Evolutionary conservation across 2,113 vertebrate species (phyloP).

Genomic region (Tragulus kanchil): DNA sequence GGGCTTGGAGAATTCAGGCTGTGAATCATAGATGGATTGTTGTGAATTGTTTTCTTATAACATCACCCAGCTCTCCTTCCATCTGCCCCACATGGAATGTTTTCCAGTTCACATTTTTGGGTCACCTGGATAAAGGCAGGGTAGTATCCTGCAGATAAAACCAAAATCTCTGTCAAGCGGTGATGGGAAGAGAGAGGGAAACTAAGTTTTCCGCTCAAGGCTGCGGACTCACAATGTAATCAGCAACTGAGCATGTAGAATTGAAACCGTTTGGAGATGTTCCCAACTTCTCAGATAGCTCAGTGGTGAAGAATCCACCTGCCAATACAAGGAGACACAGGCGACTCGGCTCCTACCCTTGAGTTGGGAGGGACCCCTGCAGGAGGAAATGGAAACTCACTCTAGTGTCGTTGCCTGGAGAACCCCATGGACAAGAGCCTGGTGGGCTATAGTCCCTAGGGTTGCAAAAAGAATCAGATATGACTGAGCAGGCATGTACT

Average conservation of each 20-base stretch:
- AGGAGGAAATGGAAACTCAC: background rate
- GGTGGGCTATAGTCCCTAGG: background rate
- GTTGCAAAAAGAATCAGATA: background rate
- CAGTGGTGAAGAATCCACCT: background rate
- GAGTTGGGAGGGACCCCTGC: background rate
- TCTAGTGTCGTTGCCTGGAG: background rate
- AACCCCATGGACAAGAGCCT: background rate
- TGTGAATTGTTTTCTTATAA: background rate
- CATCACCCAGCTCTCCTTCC: background rate
- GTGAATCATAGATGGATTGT: background rate
- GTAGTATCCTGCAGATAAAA: background rate
- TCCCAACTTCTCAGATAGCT: background rate
- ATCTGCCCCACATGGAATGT: background rate
- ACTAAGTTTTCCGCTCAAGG: background rate
- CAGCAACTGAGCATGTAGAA: background rate
- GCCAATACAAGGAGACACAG: background rate
- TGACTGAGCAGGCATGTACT: background rate
- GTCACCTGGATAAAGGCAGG: background rate
- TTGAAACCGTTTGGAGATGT: background rate
- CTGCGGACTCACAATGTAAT: background rate
- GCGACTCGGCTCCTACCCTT: background rate
- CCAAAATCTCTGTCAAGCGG: background rate
- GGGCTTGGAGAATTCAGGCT: background rate
- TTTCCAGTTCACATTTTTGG: conserved; percentile 15
- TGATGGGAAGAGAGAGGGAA: background rate